phyloP scores from a whole-genome alignment of 2,113 vertebrate species.

The Cervus canadensis region DNA sequence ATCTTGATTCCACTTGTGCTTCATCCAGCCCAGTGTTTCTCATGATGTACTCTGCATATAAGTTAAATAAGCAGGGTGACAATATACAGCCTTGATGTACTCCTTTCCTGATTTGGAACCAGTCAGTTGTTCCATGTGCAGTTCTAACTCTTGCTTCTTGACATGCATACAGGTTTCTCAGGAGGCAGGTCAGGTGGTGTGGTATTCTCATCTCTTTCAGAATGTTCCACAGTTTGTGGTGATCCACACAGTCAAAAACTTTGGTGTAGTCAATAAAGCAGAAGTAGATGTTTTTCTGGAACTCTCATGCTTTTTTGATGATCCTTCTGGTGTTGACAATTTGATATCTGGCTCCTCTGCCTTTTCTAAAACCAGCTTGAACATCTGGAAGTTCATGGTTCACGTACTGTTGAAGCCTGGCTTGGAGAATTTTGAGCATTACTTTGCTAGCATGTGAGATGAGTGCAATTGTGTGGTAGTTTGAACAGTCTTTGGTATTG shows the following conservation, averaged over 20 bases:
- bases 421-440: neutral
- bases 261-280: neutral
- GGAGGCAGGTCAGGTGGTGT: neutral
- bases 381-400: neutral
- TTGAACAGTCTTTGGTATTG: neutral
- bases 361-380: neutral
- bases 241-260: neutral
- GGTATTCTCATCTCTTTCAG: neutral
- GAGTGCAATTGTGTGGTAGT: neutral
- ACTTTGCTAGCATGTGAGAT: neutral
- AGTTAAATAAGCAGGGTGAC: neutral
- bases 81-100: fast-evolving
- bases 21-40: fast-evolving
- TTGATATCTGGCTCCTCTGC: neutral
- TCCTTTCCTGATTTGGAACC: neutral
- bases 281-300: neutral
- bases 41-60: neutral
- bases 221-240: neutral
- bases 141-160: neutral
- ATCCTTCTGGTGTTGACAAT: neutral
- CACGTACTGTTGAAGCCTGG: neutral
- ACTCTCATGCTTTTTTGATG: neutral
- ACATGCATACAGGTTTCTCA: neutral
- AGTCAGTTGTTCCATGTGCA: neutral
- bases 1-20: neutral